A percentile compares a stretch with the other conserved stretches of the same genome.
phyloP scores from a whole-genome alignment of 2,888 invertebrate genomes.

The Octonoba sinensis region DNA sequence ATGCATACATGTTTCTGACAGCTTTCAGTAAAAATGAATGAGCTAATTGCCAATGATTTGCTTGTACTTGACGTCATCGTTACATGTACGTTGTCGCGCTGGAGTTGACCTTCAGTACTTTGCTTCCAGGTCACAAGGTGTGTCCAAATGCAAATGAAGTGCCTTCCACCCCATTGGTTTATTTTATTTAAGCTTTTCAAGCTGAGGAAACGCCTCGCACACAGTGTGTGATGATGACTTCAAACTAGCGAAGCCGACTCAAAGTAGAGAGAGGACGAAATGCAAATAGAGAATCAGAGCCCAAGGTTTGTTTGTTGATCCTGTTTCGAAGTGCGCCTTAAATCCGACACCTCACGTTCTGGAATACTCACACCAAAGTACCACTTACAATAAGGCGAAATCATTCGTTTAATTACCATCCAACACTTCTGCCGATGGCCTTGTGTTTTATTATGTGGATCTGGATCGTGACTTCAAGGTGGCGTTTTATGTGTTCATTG shows the following conservation, averaged over 20 bases:
- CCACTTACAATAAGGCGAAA: too few relatives aligned
- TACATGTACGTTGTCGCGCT: too few relatives aligned
- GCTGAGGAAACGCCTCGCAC: constrained; percentile 21
- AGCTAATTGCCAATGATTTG: too few relatives aligned
- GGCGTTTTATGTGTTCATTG: too few relatives aligned
- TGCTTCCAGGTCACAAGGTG: constrained; percentile 29
- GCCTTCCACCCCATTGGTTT: not conserved
- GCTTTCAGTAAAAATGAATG: too few relatives aligned
- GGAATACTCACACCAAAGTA: not conserved
- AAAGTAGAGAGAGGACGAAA: not conserved
- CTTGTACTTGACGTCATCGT: too few relatives aligned
- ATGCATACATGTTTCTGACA: too few relatives aligned
- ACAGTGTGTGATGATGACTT: constrained; percentile 13
- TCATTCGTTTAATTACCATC: too few relatives aligned
- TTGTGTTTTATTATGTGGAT: too few relatives aligned
- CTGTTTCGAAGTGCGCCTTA: constrained; percentile 24
- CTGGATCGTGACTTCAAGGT: too few relatives aligned
- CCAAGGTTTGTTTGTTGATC: constrained; percentile 28
- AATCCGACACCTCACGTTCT: constrained; percentile 23
- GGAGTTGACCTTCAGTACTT: not conserved
- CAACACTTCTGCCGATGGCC: too few relatives aligned
- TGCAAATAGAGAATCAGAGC: not conserved
- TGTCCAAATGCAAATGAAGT: constrained; percentile 3
- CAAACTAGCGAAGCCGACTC: constrained; percentile 11
- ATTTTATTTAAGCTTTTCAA: constrained; percentile 25